phyloP scores from a whole-genome alignment of 1,140 invertebrate species.

The Wiebesia pumilae region DNA sequence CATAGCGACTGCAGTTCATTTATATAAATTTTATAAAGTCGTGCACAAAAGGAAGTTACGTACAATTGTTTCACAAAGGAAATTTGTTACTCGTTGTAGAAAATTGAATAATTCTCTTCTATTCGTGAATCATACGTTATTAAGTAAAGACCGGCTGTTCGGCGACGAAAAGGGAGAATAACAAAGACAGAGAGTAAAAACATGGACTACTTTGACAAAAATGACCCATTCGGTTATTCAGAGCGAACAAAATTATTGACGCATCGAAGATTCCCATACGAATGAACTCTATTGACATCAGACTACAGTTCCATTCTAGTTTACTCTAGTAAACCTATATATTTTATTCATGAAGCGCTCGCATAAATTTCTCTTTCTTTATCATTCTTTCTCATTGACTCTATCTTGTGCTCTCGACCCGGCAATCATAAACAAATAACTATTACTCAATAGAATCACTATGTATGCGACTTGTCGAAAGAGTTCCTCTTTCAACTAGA shows the following conservation, averaged over 20 bases:
- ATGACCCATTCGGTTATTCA: slow-evolving; percentile 41
- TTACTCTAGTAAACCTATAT: slow-evolving; percentile 16
- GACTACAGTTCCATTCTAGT: background rate
- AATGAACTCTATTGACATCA: background rate
- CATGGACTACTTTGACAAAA: background rate
- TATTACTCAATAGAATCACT: slow-evolving; percentile 18
- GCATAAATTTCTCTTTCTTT: slow-evolving; percentile 46
- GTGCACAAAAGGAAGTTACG: background rate
- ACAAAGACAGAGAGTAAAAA: background rate
- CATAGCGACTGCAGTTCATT: no score
- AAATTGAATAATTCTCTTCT: slow-evolving; percentile 8
- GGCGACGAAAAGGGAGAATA: no score
- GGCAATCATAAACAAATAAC: slow-evolving; percentile 50
- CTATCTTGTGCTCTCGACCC: background rate
- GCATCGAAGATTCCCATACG: slow-evolving; percentile 32
- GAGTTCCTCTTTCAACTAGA: background rate
- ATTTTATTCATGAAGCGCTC: slow-evolving; percentile 47
- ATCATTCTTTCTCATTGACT: background rate
- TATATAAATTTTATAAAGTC: background rate
- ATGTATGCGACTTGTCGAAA: background rate
- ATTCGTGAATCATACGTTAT: slow-evolving; percentile 13
- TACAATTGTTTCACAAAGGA: background rate
- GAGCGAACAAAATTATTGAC: background rate
- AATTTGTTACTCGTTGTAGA: slow-evolving; percentile 13
- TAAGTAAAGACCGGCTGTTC: background rate